phyloP scores from a whole-genome alignment of 2,113 vertebrate species.

The sheep (Ovis aries) region ARS-UI_Ramb_v3.0 NC_056055.1:228730501-228731000 shows the following conservation, averaged over 20 bases:
- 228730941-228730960: neutral
- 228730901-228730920: neutral
- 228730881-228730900: neutral
- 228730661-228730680: neutral
- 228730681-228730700: neutral
- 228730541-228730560: neutral
- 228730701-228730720: neutral
- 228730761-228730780: neutral
- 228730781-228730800: neutral
- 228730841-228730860: neutral
- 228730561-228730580: constrained; percentile 23
- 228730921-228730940: neutral
- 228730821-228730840: neutral
- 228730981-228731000: neutral
- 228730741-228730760: neutral
- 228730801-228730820: neutral
- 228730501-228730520: neutral
- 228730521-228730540: neutral
- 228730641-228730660: neutral
- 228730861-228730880: neutral
- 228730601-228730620: neutral
- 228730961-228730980: neutral
- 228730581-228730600: neutral
- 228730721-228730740: neutral
- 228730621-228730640: neutral